Conservation (phyloP, 2,797 vertebrate genomes). For the Bovichtus diacanthus region DNA sequence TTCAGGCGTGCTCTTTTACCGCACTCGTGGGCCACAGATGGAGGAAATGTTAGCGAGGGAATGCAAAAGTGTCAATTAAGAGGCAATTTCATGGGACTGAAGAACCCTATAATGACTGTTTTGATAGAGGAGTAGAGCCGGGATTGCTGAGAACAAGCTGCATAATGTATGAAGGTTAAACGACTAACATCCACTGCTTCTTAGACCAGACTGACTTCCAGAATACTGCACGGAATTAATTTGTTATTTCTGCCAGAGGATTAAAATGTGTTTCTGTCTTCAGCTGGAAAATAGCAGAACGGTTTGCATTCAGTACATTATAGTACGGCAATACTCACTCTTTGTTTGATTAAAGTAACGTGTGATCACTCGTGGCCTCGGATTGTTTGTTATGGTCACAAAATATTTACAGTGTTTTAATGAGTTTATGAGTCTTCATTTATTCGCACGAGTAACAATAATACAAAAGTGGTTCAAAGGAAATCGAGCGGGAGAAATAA, state of each 20-base stretch:
- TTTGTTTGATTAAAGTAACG: not conserved
- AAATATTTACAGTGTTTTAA: not conserved
- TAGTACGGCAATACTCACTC: not conserved
- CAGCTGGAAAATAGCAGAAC: not conserved
- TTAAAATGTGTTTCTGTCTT: conserved; percentile 29
- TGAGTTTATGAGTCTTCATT: not conserved
- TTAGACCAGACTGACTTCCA: conserved; percentile 53
- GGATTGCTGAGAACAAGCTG: conserved; percentile 66
- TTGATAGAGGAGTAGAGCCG: conserved; percentile 58
- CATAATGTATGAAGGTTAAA: conserved; percentile 82
- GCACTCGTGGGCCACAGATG: conserved; percentile 34
- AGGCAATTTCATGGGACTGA: conserved; percentile 69
- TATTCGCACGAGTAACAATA: not conserved
- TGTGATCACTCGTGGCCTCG: not conserved
- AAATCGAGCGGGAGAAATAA: not conserved
- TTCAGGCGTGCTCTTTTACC: conserved; percentile 37
- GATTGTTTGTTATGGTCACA: not conserved
- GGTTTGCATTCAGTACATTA: not conserved
- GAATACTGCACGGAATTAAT: conserved; percentile 43
- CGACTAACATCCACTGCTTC: conserved; percentile 45
- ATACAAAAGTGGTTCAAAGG: not conserved
- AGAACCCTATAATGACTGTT: conserved; percentile 69
- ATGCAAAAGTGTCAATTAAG: conserved; percentile 62
- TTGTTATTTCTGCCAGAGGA: conserved; percentile 30
- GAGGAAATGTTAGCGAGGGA: conserved; percentile 47